A percentile compares a stretch with the other conserved stretches of the same genome.
Evolutionary conservation across 2,888 invertebrate genomes (phyloP).

Genomic region (Desoria tigrina): DNA sequence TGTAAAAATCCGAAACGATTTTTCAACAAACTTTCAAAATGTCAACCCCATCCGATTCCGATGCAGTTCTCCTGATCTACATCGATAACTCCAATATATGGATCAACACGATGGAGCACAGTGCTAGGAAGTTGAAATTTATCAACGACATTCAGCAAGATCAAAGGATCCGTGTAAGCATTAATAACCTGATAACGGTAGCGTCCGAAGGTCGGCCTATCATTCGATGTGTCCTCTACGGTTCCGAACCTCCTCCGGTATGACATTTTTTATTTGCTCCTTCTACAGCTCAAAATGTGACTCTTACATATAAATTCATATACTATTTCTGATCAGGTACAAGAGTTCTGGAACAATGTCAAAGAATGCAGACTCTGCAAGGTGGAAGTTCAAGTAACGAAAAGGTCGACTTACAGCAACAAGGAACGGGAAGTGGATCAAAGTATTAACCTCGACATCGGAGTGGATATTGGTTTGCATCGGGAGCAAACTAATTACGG

Average conservation of each 20-base stretch:
- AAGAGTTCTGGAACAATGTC: constrained; percentile 27
- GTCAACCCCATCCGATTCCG: too few relatives aligned
- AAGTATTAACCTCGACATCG: constrained; percentile 19
- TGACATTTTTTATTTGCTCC: too few relatives aligned
- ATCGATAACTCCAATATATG: constrained; percentile 36
- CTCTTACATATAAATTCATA: too few relatives aligned
- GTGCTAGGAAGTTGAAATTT: constrained; percentile 19
- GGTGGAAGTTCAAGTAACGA: constrained; percentile 14
- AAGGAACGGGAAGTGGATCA: constrained; percentile 22
- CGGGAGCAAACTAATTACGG: constrained; percentile 15
- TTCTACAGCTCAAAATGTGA: too few relatives aligned
- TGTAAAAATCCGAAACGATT: too few relatives aligned
- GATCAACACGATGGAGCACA: constrained; percentile 23
- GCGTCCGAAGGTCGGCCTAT: constrained; percentile 18
- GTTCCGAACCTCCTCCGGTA: constrained; percentile 20
- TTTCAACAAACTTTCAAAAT: too few relatives aligned
- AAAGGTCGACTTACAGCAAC: constrained; percentile 20
- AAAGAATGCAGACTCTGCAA: constrained; percentile 5
- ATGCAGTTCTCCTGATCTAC: constrained; percentile 23
- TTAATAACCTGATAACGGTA: constrained; percentile 13
- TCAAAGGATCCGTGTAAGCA: constrained; percentile 25
- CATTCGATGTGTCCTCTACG: constrained; percentile 25
- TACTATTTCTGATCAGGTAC: too few relatives aligned
- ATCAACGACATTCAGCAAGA: constrained; percentile 22
- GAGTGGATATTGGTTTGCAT: constrained; percentile 19